Conservation (phyloP, 2,113 vertebrate species). For the Zonotrichia leucophrys region DNA sequence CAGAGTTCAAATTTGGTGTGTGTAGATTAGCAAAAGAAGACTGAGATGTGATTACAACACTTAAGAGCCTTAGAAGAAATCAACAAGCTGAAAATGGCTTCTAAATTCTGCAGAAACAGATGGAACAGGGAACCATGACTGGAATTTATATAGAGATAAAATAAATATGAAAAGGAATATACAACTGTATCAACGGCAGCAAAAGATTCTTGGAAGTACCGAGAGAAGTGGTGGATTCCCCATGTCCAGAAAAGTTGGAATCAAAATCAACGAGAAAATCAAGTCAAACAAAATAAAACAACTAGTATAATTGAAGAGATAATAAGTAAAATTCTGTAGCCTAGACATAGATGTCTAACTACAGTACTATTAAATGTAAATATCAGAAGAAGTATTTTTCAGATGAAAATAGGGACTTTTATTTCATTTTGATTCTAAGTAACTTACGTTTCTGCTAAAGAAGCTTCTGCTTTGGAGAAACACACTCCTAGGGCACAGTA, state of each 20-base stretch:
- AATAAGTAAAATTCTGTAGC: neutral
- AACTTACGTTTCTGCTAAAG: neutral
- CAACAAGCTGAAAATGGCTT: neutral
- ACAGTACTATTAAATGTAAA: neutral
- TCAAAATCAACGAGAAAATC: neutral
- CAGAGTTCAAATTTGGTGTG: neutral
- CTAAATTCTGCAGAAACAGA: neutral
- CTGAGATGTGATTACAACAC: neutral
- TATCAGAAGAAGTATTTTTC: neutral
- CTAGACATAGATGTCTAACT: neutral
- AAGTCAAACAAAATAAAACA: neutral
- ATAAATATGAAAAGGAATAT: neutral
- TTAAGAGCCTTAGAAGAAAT: neutral
- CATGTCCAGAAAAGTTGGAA: neutral
- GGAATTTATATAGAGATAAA: neutral
- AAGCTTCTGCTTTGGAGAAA: neutral
- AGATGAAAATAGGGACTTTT: neutral
- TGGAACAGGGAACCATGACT: neutral
- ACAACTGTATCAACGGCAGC: neutral
- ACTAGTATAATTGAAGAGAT: neutral
- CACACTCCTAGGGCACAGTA: fast-evolving
- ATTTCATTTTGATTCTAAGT: neutral
- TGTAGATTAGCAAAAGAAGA: neutral
- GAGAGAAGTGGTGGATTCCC: neutral
- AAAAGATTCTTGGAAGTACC: neutral